Evolutionary conservation across 1,140 invertebrate genomes (phyloP), one percentile per base, ranked within the genome.

Genomic region (Philotrypesis tridentata): DNA sequence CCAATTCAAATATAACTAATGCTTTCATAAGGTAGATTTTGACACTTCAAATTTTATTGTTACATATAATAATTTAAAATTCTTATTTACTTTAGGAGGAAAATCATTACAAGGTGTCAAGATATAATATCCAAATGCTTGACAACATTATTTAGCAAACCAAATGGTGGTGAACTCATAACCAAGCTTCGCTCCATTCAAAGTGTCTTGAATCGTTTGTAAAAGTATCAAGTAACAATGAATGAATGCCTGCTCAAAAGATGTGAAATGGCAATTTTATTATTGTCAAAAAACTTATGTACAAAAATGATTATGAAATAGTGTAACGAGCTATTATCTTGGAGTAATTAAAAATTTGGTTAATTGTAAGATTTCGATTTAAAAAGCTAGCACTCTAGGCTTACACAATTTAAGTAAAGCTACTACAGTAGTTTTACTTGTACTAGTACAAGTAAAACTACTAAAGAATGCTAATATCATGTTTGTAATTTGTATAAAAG

Each of bases 111-210:
- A 2, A 93, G 94, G 80, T 94, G 94, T 48, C 93, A 95, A 87
- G 95, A 95, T 83, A 92, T 95, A 7, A 93, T 95, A 72, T 94
- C 94, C 0, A 93, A 93, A 37, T 94, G 94, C 87, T 90, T 95
- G 48, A 94, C 94, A 67, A 93, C 93, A 68, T 90, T 95, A 5
- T 95, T 95, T 87, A 94, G 93, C 84, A 95, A 95, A 89, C 92
- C 94, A 21, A 94, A 94, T 85, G 93, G 93, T 21, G 91, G 93
- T 68, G 88, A 92, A 75, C 87, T 94, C 68, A 92, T 94, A 80
- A 87, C 89, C 63, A 89, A 91, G 84, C 87, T 94, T 23, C 90
- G 93, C 77, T 91, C 89, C 29, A 92, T 94, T 81, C 93, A 94
- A 87, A 91, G 89, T 74, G 86, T 89, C 68, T 84, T 93, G 60